A percentile compares a stretch with the other conserved stretches of the same genome.
phyloP scores from a whole-genome alignment of 2,888 invertebrate species.

The Poecilus cupreus region DNA sequence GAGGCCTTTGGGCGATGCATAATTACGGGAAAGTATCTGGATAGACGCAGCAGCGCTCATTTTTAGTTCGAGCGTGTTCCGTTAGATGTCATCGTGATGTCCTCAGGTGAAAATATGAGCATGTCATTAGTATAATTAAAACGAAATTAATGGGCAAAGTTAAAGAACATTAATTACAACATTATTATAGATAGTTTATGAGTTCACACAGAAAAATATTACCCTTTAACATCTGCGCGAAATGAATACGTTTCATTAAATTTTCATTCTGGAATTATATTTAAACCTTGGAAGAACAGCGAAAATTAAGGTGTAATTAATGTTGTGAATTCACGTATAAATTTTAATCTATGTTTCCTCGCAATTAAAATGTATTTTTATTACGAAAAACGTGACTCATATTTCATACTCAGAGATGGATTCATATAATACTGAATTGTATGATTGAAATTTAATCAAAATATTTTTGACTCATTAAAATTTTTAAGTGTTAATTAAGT shows the following conservation, averaged over 20 bases:
- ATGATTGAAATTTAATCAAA: background rate
- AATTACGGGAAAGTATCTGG: constrained; percentile 42
- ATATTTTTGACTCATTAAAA: constrained; percentile 21
- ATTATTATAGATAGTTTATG: constrained; percentile 42
- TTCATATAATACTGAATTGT: background rate
- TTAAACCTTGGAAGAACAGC: background rate
- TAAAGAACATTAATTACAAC: constrained; percentile 45
- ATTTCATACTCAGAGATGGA: background rate
- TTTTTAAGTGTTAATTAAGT: constrained; percentile 19
- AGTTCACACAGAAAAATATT: constrained; percentile 7
- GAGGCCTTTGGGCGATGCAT: constrained; percentile 11
- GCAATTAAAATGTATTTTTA: background rate
- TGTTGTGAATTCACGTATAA: background rate
- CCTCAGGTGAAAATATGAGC: constrained; percentile 48
- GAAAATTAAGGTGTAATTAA: background rate
- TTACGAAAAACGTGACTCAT: background rate
- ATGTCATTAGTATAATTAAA: constrained; percentile 53
- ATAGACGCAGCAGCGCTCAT: constrained; percentile 4
- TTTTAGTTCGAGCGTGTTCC: constrained; percentile 40
- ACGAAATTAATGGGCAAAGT: constrained; percentile 46
- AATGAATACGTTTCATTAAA: background rate
- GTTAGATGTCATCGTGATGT: constrained; percentile 48
- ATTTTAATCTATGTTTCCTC: background rate
- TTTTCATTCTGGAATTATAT: background rate
- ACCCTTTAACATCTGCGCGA: background rate